These are phyloP conservation scores for Haemorhous mexicanus DNA, from an alignment of 2,113 vertebrate species.

Conservation along the genomic window DNA sequence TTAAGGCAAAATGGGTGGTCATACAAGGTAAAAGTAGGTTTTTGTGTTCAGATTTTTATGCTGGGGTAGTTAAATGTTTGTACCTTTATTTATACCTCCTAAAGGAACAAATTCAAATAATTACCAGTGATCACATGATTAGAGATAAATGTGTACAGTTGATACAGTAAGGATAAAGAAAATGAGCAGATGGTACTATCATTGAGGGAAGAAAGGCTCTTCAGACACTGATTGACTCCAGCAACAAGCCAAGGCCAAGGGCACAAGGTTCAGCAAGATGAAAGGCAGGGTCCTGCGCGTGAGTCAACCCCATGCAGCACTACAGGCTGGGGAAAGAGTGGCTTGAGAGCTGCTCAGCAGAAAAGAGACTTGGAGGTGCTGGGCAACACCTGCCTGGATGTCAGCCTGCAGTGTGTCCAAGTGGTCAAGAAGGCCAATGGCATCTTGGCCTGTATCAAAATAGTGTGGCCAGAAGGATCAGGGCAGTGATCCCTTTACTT, in stretches of 20 bases:
- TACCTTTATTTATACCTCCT: not conserved
- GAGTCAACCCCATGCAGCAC: not conserved
- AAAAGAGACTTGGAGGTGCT: not conserved
- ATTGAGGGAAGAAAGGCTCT: not conserved
- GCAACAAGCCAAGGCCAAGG: not conserved
- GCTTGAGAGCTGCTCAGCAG: not conserved
- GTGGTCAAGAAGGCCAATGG: not conserved
- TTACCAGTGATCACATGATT: not conserved
- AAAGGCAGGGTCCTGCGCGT: accelerated
- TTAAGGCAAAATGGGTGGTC: not conserved
- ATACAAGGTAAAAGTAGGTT: not conserved
- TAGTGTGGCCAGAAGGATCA: not conserved
- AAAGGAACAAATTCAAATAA: not conserved
- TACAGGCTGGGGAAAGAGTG: not conserved
- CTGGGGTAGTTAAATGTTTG: not conserved
- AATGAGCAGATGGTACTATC: not conserved
- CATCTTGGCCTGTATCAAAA: not conserved
- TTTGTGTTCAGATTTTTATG: not conserved
- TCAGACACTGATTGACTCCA: not conserved
- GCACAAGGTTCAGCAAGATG: not conserved
- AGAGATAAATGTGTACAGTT: not conserved
- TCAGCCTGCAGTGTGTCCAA: not conserved
- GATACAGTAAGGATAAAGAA: not conserved
- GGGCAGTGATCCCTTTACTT: not conserved
- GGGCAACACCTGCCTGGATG: not conserved